Evolutionary conservation across 2,113 vertebrate species (phyloP).

Genomic region (Phalacrocorax brasilianus): DNA sequence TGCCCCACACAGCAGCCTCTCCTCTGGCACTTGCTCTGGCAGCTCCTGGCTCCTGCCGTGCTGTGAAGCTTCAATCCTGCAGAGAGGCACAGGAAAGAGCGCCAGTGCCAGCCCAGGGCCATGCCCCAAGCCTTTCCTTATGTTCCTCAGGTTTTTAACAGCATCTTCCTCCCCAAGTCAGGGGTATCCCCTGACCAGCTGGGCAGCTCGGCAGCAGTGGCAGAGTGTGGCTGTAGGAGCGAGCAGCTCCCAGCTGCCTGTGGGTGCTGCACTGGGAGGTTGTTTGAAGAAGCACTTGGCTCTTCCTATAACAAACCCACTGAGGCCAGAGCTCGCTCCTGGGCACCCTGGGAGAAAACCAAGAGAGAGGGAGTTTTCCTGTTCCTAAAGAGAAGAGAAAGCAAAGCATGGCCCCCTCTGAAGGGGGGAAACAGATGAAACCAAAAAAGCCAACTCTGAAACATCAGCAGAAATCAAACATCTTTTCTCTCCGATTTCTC

Average conservation of each 20-base stretch:
- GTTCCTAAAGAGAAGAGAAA: neutral
- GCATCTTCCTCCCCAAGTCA: neutral
- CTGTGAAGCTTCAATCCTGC: neutral
- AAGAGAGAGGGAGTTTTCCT: neutral
- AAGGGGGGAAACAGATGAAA: neutral
- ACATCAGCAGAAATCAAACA: neutral
- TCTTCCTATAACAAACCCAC: neutral
- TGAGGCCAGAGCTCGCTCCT: neutral
- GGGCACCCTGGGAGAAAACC: neutral
- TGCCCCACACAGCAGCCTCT: fast-evolving
- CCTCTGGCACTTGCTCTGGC: neutral
- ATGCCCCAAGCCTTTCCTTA: neutral
- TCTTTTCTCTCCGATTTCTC: neutral
- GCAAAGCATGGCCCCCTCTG: fast-evolving
- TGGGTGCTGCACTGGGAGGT: fast-evolving
- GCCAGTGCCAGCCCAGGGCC: neutral
- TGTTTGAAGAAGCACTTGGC: neutral
- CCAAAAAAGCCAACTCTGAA: neutral
- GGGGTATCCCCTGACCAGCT: neutral
- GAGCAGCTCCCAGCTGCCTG: fast-evolving
- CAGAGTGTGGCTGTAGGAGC: fast-evolving
- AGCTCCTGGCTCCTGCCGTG: neutral
- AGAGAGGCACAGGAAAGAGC: neutral
- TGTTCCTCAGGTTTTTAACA: neutral
- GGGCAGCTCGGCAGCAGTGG: fast-evolving